Percentiles rank a stretch among this genome's conserved stretches.
Evolutionary conservation across 1,140 invertebrate species (phyloP).

Genomic region (Saccostrea glomerata): DNA sequence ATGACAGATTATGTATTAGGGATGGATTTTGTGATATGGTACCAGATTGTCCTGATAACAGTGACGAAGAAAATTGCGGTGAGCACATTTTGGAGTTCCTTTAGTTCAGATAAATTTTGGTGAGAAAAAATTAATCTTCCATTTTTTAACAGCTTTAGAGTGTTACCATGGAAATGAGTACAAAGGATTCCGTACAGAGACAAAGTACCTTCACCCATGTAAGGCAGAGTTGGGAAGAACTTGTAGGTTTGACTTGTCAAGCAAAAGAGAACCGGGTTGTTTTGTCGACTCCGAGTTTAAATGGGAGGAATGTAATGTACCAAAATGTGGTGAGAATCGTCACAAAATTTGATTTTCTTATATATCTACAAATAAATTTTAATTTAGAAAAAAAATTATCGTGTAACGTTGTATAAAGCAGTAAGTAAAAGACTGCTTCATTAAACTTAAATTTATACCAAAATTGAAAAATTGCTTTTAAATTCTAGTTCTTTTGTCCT

Average conservation of each 20-base stretch:
- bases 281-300: background rate
- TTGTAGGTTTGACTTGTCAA: background rate
- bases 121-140: background rate
- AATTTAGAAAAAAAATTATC: too few species aligned
- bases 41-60: background rate
- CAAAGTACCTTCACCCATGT: background rate
- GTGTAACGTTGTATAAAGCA: too few species aligned
- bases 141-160: background rate
- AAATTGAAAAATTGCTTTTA: too few species aligned
- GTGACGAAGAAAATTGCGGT: background rate
- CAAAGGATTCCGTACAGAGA: background rate
- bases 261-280: constrained; percentile 13
- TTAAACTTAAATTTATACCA: too few species aligned
- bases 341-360: background rate
- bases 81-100: background rate
- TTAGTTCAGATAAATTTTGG: background rate
- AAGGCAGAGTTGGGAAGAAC: background rate
- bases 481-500: too few species aligned
- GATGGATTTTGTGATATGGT: background rate
- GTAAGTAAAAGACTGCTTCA: too few species aligned
- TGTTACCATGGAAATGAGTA: background rate
- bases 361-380: too few species aligned
- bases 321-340: constrained; percentile 1
- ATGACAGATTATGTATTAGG: background rate
- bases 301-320: background rate